Base-by-base conservation (phyloP, 2,113 vertebrate species). In the Cyanoramphus novaezelandiae region DNA sequence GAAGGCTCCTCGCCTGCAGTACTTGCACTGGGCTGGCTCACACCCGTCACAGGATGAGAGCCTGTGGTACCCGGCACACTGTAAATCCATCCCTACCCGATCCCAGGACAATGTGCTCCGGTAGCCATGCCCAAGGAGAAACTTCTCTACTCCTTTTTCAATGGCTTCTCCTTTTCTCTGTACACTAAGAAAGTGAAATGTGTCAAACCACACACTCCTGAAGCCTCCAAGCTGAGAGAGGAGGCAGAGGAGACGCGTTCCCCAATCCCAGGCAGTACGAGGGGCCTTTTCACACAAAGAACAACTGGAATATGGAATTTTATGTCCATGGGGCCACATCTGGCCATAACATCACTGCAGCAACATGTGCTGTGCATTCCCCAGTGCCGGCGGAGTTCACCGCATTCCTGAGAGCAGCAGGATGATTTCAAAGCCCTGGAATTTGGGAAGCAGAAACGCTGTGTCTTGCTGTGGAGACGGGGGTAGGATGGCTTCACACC, bases 391-490 rank as follows among this genome's bases (percentile, higher is more conserved):
- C 44, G 0, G 82, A 82, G 89, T 6, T 93, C 74, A 50, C 29
- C 78, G 5, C 94, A 85, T 82, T 94, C 91, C 78, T 24, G 5
- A 17, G 65, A 82, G 78, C 91, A 90, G 95, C 55, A 47, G 49
- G 1, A 35, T 94, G 94, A 96, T 31, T 86, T 93, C 90, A 96
- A 78, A 82, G 76, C 88, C 64, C 59, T 90, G 95, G 94, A 96
- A 96, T 96, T 16, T 63, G 64, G 90, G 93, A 88, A 95, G 85
- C 68, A 88, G 82, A 62, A 85, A 47, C 0, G 2, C 35, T 59
- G 67, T 6, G 74, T 92, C 82, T 9, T 10, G 63, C 92, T 59
- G 80, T 4, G 1, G 39, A 35, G 53, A 20, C 0, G 0, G 78
- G 76, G 70, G 13, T 72, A 82, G 67, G 87, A 57, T 46, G 14